phyloP scores from a whole-genome alignment of 1,140 invertebrate species.

The Eupristina koningsbergeri region DNA sequence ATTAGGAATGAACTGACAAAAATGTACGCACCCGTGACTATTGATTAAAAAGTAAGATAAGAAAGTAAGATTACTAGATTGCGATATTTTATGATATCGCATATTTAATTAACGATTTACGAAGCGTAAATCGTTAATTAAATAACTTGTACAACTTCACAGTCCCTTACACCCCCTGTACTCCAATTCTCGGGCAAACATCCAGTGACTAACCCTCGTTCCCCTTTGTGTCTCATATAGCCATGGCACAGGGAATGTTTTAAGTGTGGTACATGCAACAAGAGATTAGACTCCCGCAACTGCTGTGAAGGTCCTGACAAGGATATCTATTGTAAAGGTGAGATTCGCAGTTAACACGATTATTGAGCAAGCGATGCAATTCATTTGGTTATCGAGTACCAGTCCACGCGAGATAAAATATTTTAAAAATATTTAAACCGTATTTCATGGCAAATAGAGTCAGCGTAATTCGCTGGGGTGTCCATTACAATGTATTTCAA shows the following conservation, averaged over 20 bases:
- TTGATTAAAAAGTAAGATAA: background rate
- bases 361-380: constrained; percentile 17
- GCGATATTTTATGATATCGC: no score
- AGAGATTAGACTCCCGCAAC: constrained; percentile 96
- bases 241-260: constrained; percentile 95
- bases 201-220: constrained; percentile 65
- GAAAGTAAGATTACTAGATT: background rate
- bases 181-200: background rate
- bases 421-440: no score
- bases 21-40: background rate
- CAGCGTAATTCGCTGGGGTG: no score
- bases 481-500: no score
- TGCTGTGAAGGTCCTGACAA: constrained; percentile 96
- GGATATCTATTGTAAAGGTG: constrained; percentile 98
- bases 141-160: constrained; percentile 6
- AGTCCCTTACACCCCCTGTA: background rate
- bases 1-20: no score
- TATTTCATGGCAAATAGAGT: no score
- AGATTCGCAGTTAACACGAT: constrained; percentile 58
- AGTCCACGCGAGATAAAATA: no score
- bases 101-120: no score
- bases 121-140: constrained; percentile 8
- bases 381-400: background rate
- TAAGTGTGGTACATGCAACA: constrained; percentile 93
- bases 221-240: constrained; percentile 68